These are phyloP conservation scores for Lithophane semibrunnea DNA, from an alignment of 2,888 invertebrate genomes.

Conservation along the genomic window DNA sequence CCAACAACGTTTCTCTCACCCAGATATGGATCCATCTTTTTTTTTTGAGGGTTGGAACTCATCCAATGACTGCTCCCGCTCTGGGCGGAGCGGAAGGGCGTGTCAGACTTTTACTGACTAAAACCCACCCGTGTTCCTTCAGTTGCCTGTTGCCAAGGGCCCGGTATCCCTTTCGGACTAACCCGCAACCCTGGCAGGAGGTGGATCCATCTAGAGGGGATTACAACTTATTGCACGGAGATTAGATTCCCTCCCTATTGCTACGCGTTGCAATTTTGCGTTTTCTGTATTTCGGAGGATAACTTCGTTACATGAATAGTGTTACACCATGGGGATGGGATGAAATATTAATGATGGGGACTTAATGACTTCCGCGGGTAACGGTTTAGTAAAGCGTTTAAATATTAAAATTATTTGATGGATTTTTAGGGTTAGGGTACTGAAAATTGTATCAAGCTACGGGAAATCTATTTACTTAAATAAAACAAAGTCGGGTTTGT, in stretches of 20 bases:
- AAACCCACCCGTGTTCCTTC: too few relatives aligned
- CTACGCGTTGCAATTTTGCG: slow-evolving; percentile 56
- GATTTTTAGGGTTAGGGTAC: background rate
- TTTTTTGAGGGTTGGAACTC: too few relatives aligned
- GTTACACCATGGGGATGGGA: slow-evolving; percentile 41
- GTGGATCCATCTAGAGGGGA: slow-evolving; percentile 49
- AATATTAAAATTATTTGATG: slow-evolving; percentile 14
- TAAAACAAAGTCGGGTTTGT: too few relatives aligned
- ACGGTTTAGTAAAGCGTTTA: slow-evolving; percentile 7
- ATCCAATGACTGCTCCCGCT: too few relatives aligned
- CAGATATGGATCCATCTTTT: slow-evolving; percentile 30
- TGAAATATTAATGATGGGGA: slow-evolving; percentile 50
- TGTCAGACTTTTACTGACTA: too few relatives aligned
- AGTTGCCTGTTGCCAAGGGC: too few relatives aligned
- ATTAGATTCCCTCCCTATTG: slow-evolving; percentile 66
- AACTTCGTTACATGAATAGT: slow-evolving; percentile 62
- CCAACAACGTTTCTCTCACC: slow-evolving; percentile 9
- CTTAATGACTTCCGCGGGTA: slow-evolving; percentile 36
- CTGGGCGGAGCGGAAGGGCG: too few relatives aligned
- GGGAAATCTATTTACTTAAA: too few relatives aligned
- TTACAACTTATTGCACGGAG: slow-evolving; percentile 69
- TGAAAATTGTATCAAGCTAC: background rate
- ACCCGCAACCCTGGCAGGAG: background rate
- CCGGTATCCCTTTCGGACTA: too few relatives aligned
- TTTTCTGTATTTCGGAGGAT: slow-evolving; percentile 60